A percentile compares a stretch with the other conserved stretches of the same genome.
Conservation (phyloP, 2,113 vertebrate species). For the Leiothrix lutea region DNA sequence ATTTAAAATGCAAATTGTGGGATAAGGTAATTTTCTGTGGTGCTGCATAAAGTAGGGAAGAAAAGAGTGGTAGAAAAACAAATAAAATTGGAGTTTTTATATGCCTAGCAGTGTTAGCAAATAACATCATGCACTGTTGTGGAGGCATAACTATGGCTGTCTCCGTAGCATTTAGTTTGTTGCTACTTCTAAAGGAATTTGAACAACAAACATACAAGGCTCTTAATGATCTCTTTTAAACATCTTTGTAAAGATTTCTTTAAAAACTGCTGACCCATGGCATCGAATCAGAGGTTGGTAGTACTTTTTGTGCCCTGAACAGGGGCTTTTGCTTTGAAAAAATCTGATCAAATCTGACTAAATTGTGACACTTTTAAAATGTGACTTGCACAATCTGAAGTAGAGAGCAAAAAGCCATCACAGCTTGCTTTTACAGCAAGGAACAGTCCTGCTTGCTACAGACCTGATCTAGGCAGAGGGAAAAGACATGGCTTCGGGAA, state of each 20-base stretch:
- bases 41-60: background rate
- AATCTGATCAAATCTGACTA: background rate
- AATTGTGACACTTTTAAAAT: background rate
- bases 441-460: background rate
- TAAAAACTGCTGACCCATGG: background rate
- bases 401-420: background rate
- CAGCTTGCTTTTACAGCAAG: accelerated
- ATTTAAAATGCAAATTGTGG: background rate
- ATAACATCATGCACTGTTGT: background rate
- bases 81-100: background rate
- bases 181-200: background rate
- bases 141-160: background rate
- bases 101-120: background rate
- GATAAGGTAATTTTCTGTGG: background rate
- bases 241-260: background rate
- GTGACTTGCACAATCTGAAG: background rate
- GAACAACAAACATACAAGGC: background rate
- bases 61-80: background rate
- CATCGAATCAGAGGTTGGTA: background rate
- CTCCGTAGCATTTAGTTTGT: background rate
- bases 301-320: background rate
- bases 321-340: background rate
- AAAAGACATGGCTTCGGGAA: background rate
- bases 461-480: background rate
- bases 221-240: background rate